These are phyloP conservation scores for Pongo abelii DNA, from an alignment of 2,113 vertebrate species.

Conservation along the genomic window DNA sequence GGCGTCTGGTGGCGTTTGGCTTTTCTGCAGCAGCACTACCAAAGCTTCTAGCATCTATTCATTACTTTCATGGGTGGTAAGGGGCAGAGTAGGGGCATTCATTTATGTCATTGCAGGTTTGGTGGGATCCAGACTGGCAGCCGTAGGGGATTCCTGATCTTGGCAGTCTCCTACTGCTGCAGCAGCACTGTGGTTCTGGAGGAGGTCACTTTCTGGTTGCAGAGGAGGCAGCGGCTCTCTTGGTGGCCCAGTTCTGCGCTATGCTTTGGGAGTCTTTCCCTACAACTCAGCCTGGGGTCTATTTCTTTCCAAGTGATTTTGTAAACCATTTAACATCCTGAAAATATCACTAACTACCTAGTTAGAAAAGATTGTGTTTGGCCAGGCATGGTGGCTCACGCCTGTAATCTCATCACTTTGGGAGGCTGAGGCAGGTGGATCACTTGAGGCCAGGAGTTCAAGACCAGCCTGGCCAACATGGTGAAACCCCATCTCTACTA, in stretches of 20 bases:
- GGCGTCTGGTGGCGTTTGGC: background rate
- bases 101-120: background rate
- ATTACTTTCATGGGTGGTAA: background rate
- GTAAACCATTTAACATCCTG: background rate
- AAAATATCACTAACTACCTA: background rate
- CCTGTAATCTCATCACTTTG: no score
- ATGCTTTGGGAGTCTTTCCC: background rate
- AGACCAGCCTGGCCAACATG: no score
- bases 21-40: background rate
- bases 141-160: background rate
- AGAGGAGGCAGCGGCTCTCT: background rate
- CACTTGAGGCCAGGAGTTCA: no score
- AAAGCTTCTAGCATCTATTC: background rate
- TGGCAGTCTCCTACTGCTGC: background rate
- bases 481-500: no score
- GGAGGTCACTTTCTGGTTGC: background rate
- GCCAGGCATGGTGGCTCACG: no score
- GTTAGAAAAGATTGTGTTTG: background rate
- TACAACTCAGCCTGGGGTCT: background rate
- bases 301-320: background rate
- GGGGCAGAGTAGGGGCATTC: background rate
- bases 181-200: background rate
- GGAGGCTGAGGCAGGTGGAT: no score
- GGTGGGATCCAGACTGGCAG: background rate
- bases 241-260: background rate